phyloP scores from a whole-genome alignment of 2,888 invertebrate genomes.

The Anoncus sp. region DNA sequence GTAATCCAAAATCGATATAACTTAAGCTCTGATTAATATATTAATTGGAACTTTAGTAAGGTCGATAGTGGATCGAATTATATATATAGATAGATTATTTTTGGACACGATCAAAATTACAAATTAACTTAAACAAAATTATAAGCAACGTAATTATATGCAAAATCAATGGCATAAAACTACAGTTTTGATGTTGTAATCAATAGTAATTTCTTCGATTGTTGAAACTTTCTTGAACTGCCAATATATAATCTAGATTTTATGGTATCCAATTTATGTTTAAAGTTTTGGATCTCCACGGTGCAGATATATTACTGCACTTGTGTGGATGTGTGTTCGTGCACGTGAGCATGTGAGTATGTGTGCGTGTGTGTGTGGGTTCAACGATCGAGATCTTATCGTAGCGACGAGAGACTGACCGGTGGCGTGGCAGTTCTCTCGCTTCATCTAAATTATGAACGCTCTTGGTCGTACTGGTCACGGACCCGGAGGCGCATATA shows the following conservation, averaged over 20 bases:
- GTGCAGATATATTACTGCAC: conserved; percentile 6
- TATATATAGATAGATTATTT: no score
- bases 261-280: not conserved
- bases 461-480: conserved; percentile 30
- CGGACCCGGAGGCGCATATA: conserved; percentile 32
- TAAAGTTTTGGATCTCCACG: conserved; percentile 21
- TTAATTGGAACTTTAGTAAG: no score
- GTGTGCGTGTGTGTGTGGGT: not conserved
- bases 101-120: not conserved
- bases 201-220: not conserved
- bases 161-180: not conserved
- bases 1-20: no score
- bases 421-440: conserved; percentile 30
- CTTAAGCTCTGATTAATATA: no score
- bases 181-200: not conserved
- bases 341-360: no score
- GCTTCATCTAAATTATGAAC: conserved; percentile 55
- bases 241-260: conserved; percentile 6
- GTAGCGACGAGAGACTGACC: conserved; percentile 13
- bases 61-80: not conserved
- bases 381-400: conserved; percentile 60
- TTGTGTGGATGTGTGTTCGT: no score
- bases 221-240: not conserved
- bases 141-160: not conserved
- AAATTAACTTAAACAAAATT: not conserved